These are phyloP conservation scores for Meteorus sp. DNA, from an alignment of 1,140 invertebrate species.

Conservation along the genomic window DNA sequence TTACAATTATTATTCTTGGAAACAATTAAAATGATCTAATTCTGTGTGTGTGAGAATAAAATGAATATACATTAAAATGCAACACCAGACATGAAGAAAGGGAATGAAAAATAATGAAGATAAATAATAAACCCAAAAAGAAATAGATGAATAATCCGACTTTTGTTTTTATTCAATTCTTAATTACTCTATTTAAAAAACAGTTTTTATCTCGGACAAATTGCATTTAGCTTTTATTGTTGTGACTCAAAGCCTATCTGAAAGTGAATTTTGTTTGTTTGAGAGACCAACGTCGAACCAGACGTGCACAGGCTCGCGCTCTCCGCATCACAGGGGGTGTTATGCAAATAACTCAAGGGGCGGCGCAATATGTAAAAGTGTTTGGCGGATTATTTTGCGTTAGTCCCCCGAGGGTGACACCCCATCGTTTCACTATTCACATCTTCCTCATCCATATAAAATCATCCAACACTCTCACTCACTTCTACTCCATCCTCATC, in stretches of 20 bases:
- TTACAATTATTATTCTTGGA: no score
- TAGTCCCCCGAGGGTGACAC: slow-evolving; percentile 20
- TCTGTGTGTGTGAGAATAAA: no score
- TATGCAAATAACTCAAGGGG: slow-evolving; percentile 28
- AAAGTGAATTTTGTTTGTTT: slow-evolving; percentile 21
- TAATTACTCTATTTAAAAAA: slow-evolving; percentile 28
- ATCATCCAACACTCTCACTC: no score
- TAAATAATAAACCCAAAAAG: not conserved
- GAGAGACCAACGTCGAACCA: no score
- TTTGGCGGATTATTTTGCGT: slow-evolving; percentile 32
- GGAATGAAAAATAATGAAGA: not conserved
- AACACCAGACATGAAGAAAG: no score
- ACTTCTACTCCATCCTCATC: not conserved
- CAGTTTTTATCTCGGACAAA: slow-evolving; percentile 24
- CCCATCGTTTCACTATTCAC: no score
- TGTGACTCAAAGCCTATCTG: slow-evolving; percentile 2
- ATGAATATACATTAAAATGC: no score
- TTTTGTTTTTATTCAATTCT: slow-evolving; percentile 22
- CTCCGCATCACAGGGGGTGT: slow-evolving; percentile 26
- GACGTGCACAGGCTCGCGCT: no score
- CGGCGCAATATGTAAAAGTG: slow-evolving; percentile 33
- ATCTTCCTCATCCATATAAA: no score
- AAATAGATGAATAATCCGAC: no score
- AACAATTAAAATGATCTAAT: no score
- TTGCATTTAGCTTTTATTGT: slow-evolving; percentile 21